phyloP scores from a whole-genome alignment of 2,113 vertebrate genomes.

The Delphinus delphis region DNA sequence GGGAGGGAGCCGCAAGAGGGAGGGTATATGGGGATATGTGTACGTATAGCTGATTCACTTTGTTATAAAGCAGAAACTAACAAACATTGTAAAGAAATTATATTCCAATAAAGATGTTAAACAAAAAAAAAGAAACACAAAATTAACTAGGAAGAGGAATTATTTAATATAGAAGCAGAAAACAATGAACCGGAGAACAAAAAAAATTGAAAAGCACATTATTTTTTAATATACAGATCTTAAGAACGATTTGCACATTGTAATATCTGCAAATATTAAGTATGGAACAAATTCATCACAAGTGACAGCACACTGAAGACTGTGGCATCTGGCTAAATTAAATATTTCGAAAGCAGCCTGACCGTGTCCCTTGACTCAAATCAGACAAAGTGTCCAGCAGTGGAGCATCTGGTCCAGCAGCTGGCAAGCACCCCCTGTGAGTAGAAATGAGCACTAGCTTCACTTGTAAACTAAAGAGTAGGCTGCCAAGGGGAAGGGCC shows the following conservation, averaged over 20 bases:
- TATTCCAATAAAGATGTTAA: too few species aligned
- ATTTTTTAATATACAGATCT: background rate
- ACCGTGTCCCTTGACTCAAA: slow-evolving; percentile 58
- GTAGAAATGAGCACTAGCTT: slow-evolving; percentile 3
- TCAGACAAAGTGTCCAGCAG: slow-evolving; percentile 60
- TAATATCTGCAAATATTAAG: slow-evolving; percentile 9
- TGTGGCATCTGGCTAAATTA: slow-evolving; percentile 58
- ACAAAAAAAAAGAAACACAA: background rate
- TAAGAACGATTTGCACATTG: background rate
- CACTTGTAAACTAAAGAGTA: slow-evolving; percentile 7
- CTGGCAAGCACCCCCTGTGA: slow-evolving; percentile 36
- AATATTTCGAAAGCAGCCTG: slow-evolving; percentile 37
- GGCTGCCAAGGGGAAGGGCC: background rate
- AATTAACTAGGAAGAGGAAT: background rate
- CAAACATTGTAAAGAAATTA: too few species aligned
- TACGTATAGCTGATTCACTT: too few species aligned
- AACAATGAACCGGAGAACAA: slow-evolving; percentile 13
- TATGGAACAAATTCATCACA: slow-evolving; percentile 61
- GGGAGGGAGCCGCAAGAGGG: too few species aligned
- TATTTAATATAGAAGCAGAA: background rate
- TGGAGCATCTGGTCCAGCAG: slow-evolving; percentile 66
- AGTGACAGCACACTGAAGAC: slow-evolving; percentile 30
- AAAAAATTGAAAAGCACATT: background rate
- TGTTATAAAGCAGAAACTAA: too few species aligned
- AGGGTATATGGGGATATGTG: too few species aligned